Percentiles rank a stretch among this genome's conserved stretches.
Conservation (phyloP, 2,113 vertebrate genomes). For the Ammodytes marinus region DNA sequence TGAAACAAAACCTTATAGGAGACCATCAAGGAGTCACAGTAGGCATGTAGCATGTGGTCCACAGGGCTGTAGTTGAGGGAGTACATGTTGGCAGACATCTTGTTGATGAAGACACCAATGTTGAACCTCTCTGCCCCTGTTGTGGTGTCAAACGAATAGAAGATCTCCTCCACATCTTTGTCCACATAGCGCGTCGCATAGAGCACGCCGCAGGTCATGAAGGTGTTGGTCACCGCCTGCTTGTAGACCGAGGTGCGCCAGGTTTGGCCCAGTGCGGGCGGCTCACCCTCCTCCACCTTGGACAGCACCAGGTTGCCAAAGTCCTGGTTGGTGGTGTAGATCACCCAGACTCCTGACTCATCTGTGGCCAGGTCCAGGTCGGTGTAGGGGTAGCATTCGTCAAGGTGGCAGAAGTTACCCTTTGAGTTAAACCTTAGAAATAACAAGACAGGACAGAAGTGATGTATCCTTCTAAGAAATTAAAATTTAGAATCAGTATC, state of each 20-base stretch:
- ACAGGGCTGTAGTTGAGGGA: conserved; percentile 83
- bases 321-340: conserved; percentile 74
- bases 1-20: conserved; percentile 72
- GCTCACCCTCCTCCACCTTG: conserved; percentile 54
- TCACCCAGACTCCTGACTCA: conserved; percentile 82
- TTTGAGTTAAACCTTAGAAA: conserved; percentile 76
- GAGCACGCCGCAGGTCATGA: conserved; percentile 82
- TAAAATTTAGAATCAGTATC: background rate
- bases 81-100: conserved; percentile 76
- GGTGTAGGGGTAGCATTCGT: conserved; percentile 71
- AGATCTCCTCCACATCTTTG: conserved; percentile 79
- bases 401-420: conserved; percentile 78
- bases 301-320: conserved; percentile 81
- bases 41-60: conserved; percentile 79
- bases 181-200: conserved; percentile 79
- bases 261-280: conserved; percentile 50
- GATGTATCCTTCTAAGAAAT: background rate
- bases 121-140: conserved; percentile 76
- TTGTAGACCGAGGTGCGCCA: conserved; percentile 83
- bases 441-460: background rate
- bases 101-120: conserved; percentile 73
- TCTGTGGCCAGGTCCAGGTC: conserved; percentile 84
- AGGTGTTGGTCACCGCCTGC: conserved; percentile 80
- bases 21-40: conserved; percentile 68
- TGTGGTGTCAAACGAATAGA: conserved; percentile 80